Evolutionary conservation across 2,113 vertebrate species (phyloP).

Genomic region (Megaceryle torquata): DNA sequence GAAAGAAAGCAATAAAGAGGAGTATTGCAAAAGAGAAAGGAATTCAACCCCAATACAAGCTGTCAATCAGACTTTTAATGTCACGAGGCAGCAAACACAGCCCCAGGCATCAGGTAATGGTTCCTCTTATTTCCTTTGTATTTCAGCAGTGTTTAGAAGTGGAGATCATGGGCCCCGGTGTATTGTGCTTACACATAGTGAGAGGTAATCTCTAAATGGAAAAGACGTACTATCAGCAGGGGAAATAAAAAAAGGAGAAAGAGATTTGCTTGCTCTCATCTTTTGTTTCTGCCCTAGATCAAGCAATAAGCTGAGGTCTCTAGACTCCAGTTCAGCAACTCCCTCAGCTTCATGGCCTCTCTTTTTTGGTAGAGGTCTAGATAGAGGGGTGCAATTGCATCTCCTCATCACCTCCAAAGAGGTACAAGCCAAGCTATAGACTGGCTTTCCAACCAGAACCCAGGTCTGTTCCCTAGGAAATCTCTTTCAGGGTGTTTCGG

Average conservation of each 20-base stretch:
- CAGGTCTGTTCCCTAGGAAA: background rate
- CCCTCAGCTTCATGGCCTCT: background rate
- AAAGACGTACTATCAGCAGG: background rate
- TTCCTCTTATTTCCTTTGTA: background rate
- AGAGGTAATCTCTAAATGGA: background rate
- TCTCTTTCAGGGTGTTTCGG: background rate
- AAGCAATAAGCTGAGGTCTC: background rate
- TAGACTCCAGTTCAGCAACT: background rate
- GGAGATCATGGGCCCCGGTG: background rate
- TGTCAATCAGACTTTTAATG: background rate
- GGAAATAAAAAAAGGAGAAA: background rate
- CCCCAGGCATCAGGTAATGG: background rate
- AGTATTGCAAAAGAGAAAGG: background rate
- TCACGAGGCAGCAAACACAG: background rate
- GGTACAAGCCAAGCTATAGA: background rate
- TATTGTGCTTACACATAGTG: background rate
- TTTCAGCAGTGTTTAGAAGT: background rate
- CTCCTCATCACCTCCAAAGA: background rate
- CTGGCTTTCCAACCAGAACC: background rate
- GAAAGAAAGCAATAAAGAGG: background rate
- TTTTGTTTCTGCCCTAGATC: background rate
- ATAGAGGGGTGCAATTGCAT: background rate
- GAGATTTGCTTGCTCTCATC: background rate
- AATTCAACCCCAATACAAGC: background rate
- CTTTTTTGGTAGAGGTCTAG: background rate